A percentile compares a stretch with the other conserved stretches of the same genome.
Evolutionary conservation across 2,113 vertebrate species (phyloP).

Genomic region (Gasterosteus aculeatus): DNA sequence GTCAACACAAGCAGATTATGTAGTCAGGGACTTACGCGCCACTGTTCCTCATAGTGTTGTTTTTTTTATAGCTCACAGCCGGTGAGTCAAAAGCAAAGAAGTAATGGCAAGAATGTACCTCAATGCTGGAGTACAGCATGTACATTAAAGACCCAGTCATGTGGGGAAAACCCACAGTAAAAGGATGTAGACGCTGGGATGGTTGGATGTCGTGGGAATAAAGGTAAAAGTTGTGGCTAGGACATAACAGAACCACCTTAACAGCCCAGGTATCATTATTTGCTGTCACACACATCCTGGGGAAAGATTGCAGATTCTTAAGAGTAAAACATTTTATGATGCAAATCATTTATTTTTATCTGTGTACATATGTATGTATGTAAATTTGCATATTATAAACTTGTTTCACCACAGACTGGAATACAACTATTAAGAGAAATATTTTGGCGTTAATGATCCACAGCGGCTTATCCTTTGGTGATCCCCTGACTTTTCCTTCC

Average conservation of each 20-base stretch:
- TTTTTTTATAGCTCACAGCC: background rate
- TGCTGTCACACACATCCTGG: background rate
- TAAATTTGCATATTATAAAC: background rate
- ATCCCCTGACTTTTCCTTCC: background rate
- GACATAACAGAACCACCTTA: background rate
- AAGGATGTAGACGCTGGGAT: constrained; percentile 1
- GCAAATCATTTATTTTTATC: no score
- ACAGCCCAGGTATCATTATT: background rate
- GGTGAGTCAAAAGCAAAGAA: constrained; percentile 16
- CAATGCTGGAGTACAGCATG: background rate
- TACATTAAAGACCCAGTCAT: background rate
- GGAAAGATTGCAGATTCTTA: background rate
- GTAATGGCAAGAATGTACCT: background rate
- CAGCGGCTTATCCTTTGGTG: background rate
- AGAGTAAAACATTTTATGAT: background rate
- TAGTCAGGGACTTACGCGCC: background rate
- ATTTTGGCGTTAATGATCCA: background rate
- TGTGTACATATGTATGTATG: background rate
- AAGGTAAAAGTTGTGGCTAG: background rate
- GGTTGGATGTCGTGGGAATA: background rate
- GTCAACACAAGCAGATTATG: background rate
- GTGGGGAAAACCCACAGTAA: constrained; percentile 36
- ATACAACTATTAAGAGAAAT: background rate
- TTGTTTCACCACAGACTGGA: background rate
- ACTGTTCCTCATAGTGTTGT: background rate